Percentiles rank a stretch among this genome's conserved stretches.
These are phyloP conservation scores for Strigamia transsilvanica DNA, from an alignment of 2,888 invertebrate species.

Conservation along the genomic window DNA sequence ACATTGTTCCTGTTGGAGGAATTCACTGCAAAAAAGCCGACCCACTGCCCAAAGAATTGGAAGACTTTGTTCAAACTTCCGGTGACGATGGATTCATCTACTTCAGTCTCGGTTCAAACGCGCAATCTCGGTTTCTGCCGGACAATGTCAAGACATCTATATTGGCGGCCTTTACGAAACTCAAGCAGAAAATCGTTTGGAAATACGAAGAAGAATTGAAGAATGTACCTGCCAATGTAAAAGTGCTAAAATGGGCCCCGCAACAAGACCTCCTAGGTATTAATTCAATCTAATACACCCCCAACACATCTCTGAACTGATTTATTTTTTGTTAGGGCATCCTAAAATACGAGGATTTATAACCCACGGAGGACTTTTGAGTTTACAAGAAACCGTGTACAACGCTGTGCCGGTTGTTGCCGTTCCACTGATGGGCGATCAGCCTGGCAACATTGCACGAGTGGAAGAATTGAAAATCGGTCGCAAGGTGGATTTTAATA, in stretches of 20 bases:
- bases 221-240: background rate
- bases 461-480: background rate
- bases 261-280: conserved; percentile 48
- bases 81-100: conserved; percentile 14
- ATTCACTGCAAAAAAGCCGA: conserved; percentile 68
- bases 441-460: background rate
- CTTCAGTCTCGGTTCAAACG: conserved; percentile 26
- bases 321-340: conserved; percentile 7
- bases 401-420: conserved; percentile 25
- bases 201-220: conserved; percentile 45
- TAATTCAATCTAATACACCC: too few species aligned
- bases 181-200: conserved; percentile 46
- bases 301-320: too few species aligned
- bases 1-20: conserved; percentile 67
- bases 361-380: conserved; percentile 25
- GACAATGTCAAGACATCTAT: background rate
- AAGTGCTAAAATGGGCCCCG: background rate
- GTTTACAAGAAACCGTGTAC: conserved; percentile 33
- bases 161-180: background rate
- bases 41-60: conserved; percentile 55
- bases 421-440: conserved; percentile 10
- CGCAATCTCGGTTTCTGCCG: background rate
- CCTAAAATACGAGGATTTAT: conserved; percentile 31
- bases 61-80: conserved; percentile 36
- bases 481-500: background rate